phyloP scores from a whole-genome alignment of 2,113 vertebrate genomes.

The Pipa parva region DNA sequence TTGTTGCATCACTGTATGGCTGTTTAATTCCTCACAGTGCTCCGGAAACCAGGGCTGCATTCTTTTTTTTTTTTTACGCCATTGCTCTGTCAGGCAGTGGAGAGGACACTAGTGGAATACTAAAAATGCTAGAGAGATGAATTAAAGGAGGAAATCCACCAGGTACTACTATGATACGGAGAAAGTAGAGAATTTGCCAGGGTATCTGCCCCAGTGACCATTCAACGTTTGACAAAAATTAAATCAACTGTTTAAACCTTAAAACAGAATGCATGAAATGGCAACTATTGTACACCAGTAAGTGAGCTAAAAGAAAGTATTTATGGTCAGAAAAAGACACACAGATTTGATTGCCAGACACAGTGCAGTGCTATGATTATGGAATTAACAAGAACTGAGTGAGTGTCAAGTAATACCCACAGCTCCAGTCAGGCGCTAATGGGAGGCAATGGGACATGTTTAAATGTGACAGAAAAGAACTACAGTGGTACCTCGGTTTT shows the following conservation, averaged over 20 bases:
- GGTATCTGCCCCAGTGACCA: not conserved
- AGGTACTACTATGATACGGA: not conserved
- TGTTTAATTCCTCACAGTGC: conserved; percentile 2
- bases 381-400: too few species aligned
- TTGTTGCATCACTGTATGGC: not conserved
- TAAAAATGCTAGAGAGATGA: not conserved
- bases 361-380: too few species aligned
- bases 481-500: too few species aligned
- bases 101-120: not conserved
- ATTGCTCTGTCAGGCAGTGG: not conserved
- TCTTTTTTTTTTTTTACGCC: not conserved
- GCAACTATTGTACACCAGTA: too few species aligned
- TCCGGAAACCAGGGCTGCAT: conserved; percentile 5
- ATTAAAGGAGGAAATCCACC: not conserved
- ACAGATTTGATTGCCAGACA: too few species aligned
- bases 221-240: not conserved
- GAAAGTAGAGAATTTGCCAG: not conserved
- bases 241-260: not conserved
- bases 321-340: too few species aligned
- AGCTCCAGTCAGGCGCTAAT: too few species aligned
- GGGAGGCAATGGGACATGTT: too few species aligned
- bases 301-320: too few species aligned
- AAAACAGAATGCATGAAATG: not conserved
- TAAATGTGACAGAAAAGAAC: too few species aligned
- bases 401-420: too few species aligned